A percentile compares a stretch with the other conserved stretches of the same genome.
These are phyloP conservation scores for Ptiloglossa arizonensis DNA, from an alignment of 1,140 invertebrate species.

Conservation along the genomic window DNA sequence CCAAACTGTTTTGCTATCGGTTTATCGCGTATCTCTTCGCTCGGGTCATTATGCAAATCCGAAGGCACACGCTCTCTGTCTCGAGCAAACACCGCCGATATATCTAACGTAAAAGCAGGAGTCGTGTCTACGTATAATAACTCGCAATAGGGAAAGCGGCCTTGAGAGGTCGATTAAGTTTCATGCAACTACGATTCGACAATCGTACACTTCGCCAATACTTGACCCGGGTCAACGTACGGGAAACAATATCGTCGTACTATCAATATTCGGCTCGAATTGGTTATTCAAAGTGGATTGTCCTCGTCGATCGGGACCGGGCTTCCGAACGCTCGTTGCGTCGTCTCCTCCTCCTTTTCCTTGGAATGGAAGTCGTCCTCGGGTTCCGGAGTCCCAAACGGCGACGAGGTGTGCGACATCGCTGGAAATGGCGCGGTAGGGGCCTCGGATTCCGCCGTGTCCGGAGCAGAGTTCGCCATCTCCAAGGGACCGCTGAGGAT, in stretches of 20 bases:
- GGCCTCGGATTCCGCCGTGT: slow-evolving; percentile 67
- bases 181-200: not conserved
- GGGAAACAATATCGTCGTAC: not conserved
- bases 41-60: too few relatives aligned
- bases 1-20: too few relatives aligned
- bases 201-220: not conserved
- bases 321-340: slow-evolving; percentile 69
- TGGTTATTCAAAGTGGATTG: slow-evolving; percentile 40
- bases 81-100: too few relatives aligned
- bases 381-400: slow-evolving; percentile 24
- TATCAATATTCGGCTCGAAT: not conserved
- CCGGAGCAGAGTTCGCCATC: slow-evolving; percentile 58
- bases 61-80: too few relatives aligned
- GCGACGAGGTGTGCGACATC: slow-evolving; percentile 55
- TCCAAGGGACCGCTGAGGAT: slow-evolving; percentile 63
- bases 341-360: slow-evolving; percentile 22
- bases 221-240: not conserved
- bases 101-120: too few relatives aligned
- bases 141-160: not conserved
- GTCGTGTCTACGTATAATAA: too few relatives aligned
- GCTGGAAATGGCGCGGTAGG: slow-evolving; percentile 68
- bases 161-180: not conserved
- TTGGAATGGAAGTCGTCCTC: not conserved
- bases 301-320: slow-evolving; percentile 68
- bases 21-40: too few relatives aligned